These are phyloP conservation scores for Forbesichthys papilliferus DNA, from an alignment of 2,113 vertebrate genomes.

Conservation along the genomic window DNA sequence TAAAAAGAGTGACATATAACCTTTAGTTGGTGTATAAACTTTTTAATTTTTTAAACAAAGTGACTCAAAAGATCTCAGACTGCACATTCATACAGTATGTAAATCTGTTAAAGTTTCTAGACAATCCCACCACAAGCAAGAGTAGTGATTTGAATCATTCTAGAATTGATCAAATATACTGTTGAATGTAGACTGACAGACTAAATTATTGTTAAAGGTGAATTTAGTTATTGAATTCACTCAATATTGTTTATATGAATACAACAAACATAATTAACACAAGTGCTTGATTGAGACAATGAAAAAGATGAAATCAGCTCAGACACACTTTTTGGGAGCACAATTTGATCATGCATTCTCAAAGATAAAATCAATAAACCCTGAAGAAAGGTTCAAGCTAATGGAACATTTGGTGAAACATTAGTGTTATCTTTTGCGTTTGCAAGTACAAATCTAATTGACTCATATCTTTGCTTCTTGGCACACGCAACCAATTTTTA, in stretches of 20 bases:
- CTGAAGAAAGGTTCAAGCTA: conserved; percentile 48
- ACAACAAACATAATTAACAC: conserved; percentile 49
- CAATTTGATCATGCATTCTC: conserved; percentile 40
- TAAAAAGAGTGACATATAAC: conserved; percentile 14
- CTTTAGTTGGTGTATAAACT: conserved; percentile 13
- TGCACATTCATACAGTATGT: background rate
- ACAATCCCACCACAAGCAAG: conserved; percentile 11
- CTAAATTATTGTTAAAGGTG: background rate
- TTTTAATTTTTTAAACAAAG: background rate
- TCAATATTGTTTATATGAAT: conserved; percentile 18
- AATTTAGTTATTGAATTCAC: conserved; percentile 23
- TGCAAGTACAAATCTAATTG: conserved; percentile 63
- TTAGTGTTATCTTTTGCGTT: conserved; percentile 38
- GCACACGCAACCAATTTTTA: conserved; percentile 85
- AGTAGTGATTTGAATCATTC: conserved; percentile 24
- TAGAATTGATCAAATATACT: conserved; percentile 26
- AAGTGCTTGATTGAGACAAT: conserved; percentile 60
- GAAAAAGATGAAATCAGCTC: conserved; percentile 44
- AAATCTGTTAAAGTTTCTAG: no score
- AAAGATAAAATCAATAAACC: conserved; percentile 53
- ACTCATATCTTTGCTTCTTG: conserved; percentile 67
- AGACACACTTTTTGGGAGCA: conserved; percentile 34
- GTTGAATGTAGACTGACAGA: no score
- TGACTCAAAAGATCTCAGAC: no score
- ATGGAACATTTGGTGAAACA: conserved; percentile 43